These are phyloP conservation scores for Cyphomyrmex costatus DNA, from an alignment of 1,140 invertebrate genomes.

Conservation along the genomic window DNA sequence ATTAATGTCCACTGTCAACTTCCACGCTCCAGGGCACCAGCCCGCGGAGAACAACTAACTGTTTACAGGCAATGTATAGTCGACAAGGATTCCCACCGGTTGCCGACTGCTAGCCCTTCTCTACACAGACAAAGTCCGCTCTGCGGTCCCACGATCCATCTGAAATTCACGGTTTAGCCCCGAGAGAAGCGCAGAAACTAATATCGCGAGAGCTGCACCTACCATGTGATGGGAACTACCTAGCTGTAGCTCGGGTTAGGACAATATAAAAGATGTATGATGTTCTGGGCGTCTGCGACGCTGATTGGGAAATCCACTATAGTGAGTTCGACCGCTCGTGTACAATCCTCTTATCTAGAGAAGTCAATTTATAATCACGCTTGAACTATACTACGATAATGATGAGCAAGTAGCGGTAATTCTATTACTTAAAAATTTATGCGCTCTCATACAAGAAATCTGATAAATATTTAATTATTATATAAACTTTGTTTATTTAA, in stretches of 20 bases:
- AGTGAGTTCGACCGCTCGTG: constrained; percentile 7
- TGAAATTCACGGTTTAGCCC: constrained; percentile 63
- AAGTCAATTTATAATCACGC: constrained; percentile 25
- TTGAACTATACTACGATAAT: not conserved
- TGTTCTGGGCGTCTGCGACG: constrained; percentile 23
- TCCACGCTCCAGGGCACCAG: constrained; percentile 59
- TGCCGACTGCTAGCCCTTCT: constrained; percentile 39
- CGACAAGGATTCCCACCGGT: constrained; percentile 55
- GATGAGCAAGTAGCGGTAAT: not conserved
- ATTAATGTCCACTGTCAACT: constrained; percentile 80
- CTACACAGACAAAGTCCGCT: constrained; percentile 56
- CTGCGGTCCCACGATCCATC: constrained; percentile 54
- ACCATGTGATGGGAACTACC: constrained; percentile 20
- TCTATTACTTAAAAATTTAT: not conserved
- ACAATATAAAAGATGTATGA: constrained; percentile 46
- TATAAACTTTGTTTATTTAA: not conserved
- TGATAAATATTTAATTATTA: not conserved
- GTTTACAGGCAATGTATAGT: constrained; percentile 67
- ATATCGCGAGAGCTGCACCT: constrained; percentile 43
- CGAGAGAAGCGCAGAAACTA: constrained; percentile 35
- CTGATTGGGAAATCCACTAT: constrained; percentile 30
- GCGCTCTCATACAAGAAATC: not conserved
- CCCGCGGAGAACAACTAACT: constrained; percentile 70
- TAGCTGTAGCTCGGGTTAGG: constrained; percentile 3
- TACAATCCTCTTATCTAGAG: not conserved